Evolutionary conservation across 2,888 invertebrate genomes (phyloP).

Genomic region (Cheilosia vulpina): DNA sequence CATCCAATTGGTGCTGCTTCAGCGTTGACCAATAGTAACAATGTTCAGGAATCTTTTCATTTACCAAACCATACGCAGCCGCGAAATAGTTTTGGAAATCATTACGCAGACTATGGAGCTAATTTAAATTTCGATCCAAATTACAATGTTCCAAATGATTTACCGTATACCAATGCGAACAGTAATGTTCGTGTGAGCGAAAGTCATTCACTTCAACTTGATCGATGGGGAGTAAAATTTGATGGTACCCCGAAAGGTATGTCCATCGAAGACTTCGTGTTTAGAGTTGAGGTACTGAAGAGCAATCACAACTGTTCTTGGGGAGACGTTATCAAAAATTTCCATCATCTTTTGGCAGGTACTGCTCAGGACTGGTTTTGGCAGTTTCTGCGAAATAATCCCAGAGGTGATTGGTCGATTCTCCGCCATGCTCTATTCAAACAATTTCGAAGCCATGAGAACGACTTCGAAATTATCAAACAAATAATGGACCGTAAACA

Average conservation of each 20-base stretch:
- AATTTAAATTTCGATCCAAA: neutral
- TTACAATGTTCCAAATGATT: neutral
- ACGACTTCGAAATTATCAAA: conserved; percentile 45
- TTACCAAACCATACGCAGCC: neutral
- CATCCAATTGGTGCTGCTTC: neutral
- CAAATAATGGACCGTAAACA: conserved; percentile 56
- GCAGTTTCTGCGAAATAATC: conserved; percentile 32
- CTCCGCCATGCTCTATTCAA: conserved; percentile 22
- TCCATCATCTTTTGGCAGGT: conserved; percentile 46
- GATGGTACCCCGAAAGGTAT: conserved; percentile 22
- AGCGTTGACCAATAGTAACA: neutral
- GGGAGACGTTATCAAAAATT: conserved; percentile 37
- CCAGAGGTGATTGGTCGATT: conserved; percentile 11
- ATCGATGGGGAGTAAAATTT: conserved; percentile 15
- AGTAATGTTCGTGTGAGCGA: neutral
- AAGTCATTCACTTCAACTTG: neutral
- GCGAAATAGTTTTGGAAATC: too few species aligned
- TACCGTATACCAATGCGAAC: neutral
- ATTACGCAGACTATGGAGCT: neutral
- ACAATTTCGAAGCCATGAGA: conserved; percentile 36
- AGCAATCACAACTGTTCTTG: conserved; percentile 26
- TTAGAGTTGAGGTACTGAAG: conserved; percentile 41
- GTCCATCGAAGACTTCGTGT: conserved; percentile 57
- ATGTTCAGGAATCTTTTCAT: neutral
- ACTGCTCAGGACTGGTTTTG: conserved; percentile 59